Conservation (phyloP, 2,113 vertebrate species). For the Caloenas nicobarica region DNA sequence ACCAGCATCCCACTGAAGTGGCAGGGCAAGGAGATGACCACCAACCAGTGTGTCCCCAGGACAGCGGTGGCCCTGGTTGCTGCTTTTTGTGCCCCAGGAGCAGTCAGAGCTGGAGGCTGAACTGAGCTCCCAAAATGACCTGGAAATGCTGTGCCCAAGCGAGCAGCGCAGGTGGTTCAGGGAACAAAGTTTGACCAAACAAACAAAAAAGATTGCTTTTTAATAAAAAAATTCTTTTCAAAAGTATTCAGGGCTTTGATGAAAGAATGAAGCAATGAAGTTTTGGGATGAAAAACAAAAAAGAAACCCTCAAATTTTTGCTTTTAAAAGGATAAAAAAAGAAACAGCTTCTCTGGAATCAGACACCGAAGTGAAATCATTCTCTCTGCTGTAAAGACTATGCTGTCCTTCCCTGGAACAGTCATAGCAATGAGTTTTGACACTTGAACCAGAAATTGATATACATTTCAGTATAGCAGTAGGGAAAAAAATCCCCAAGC, state of each 20-base stretch:
- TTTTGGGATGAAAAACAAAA: neutral
- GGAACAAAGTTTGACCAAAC: neutral
- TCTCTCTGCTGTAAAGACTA: neutral
- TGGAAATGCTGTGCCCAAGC: neutral
- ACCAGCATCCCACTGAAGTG: neutral
- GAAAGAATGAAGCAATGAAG: neutral
- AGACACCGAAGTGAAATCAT: neutral
- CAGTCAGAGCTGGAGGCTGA: neutral
- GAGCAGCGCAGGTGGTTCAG: neutral
- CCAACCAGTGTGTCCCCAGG: rapidly evolving
- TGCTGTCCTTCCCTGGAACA: neutral
- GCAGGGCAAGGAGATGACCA: neutral
- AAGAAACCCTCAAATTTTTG: neutral
- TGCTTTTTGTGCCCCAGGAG: neutral
- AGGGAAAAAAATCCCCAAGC: neutral
- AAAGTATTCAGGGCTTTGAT: neutral
- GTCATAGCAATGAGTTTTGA: neutral
- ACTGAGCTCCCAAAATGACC: neutral
- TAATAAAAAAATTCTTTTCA: conserved; percentile 43
- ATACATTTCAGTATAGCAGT: neutral
- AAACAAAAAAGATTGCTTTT: neutral
- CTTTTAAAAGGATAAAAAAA: neutral
- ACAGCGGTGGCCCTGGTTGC: neutral
- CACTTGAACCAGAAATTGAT: neutral
- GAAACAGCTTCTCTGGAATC: neutral